Conservation (phyloP, 2,113 vertebrate species). For the Scomber scombrus region DNA sequence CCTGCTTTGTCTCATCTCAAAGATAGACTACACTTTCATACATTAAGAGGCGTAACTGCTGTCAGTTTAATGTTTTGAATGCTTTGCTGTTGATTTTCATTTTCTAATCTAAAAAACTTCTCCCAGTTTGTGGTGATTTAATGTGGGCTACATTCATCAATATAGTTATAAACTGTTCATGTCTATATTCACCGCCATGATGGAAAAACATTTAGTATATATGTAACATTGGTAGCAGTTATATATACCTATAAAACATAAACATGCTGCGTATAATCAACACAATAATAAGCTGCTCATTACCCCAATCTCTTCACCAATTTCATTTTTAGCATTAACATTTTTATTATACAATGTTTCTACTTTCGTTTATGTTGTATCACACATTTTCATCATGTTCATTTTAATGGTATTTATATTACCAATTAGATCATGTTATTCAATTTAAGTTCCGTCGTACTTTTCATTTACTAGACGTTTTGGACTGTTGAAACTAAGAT, state of each 20-base stretch:
- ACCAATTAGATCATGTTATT: not conserved
- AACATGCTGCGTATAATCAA: not conserved
- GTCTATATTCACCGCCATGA: not conserved
- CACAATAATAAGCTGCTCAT: not conserved
- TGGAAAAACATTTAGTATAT: conserved; percentile 11
- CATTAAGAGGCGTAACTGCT: conserved; percentile 2
- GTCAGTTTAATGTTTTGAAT: conserved; percentile 17
- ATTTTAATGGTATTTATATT: not conserved
- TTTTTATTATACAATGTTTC: too few relatives aligned
- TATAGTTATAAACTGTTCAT: not conserved
- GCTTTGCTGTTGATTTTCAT: conserved; percentile 4
- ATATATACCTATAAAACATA: not conserved
- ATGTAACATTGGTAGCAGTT: not conserved
- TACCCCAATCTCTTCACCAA: too few relatives aligned
- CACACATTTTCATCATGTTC: not conserved
- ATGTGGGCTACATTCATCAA: not conserved
- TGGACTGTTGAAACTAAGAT: not conserved
- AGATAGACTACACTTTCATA: conserved; percentile 11
- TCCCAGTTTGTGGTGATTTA: not conserved
- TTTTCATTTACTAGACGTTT: not conserved
- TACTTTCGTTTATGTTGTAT: too few relatives aligned
- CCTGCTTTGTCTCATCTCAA: conserved; percentile 12
- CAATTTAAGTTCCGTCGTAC: not conserved
- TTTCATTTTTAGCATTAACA: too few relatives aligned
- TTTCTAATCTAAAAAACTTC: conserved; percentile 13